These are phyloP conservation scores for Holothuria glaberrima DNA, from an alignment of 35 echinoderm and acorn worm species.

Conservation along the genomic window DNA sequence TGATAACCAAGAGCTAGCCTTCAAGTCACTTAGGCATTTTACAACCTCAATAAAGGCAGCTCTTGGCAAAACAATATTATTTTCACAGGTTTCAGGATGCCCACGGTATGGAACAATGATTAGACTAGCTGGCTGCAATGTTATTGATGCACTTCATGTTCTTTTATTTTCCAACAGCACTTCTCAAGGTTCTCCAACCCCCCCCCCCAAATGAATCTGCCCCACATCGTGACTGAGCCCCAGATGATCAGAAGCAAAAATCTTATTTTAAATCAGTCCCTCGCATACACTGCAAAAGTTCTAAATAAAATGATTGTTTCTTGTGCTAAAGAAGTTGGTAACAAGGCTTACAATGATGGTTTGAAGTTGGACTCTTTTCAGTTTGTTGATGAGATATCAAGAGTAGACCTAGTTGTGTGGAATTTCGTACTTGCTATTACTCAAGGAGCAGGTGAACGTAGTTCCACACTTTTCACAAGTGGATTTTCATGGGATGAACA, in stretches of 20 bases:
- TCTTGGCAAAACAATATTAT: background rate
- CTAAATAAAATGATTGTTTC: background rate
- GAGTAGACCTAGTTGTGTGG: background rate
- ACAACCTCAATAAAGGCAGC: conserved; percentile 4
- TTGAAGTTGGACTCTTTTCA: background rate
- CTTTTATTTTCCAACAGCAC: background rate
- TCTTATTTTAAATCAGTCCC: background rate
- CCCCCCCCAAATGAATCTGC: background rate
- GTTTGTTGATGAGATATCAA: background rate
- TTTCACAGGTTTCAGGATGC: background rate
- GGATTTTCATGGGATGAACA: conserved; percentile 5
- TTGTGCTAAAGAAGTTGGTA: background rate
- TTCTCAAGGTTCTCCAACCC: background rate
- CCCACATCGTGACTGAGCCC: background rate
- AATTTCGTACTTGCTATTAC: conserved; percentile 32
- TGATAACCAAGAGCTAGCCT: background rate
- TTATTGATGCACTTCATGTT: background rate
- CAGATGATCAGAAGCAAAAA: background rate
- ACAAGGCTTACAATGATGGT: background rate
- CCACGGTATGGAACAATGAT: conserved; percentile 25
- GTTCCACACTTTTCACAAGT: background rate
- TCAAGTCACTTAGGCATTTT: conserved; percentile 18
- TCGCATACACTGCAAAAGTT: background rate
- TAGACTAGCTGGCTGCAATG: background rate
- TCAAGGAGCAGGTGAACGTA: conserved; percentile 17